Evolutionary conservation across 2,888 invertebrate genomes (phyloP), one percentile per base, ranked within the genome.

Genomic region (Neocrepidodera transversa): DNA sequence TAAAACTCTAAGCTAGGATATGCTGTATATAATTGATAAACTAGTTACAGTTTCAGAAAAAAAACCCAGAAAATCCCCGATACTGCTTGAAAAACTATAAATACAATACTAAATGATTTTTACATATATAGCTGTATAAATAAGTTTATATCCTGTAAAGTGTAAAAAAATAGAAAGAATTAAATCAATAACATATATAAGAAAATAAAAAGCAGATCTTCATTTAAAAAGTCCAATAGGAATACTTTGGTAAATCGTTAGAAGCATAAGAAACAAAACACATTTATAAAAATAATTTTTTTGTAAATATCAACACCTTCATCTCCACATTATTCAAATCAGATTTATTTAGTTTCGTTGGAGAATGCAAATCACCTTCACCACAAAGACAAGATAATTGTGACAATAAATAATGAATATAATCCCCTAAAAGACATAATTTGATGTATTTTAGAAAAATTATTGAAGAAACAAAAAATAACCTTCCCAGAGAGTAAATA

Each of bases 191-290:
- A 38, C 50, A 36, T 16, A 35, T 8, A 62, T 45, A 43, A 13
- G 40, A 58, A 51, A 61, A 64, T 57, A 54, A 59, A 55, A 47
- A 52, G 53, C 52, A 62, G 58, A 61, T 59, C 52, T 58, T 61
- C 13, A 13, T 40, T 26, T 45, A 61, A 64, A 68, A 69, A 57
- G 65, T 64, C 70, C 72, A 73, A 36, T 48, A 73, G 71, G 70
- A 70, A 69, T 73, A 73, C 75, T 75, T 74, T 74, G 75, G 74
- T 74, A 73, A 67, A 71, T 71, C 67, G 66, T 68, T 62, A 67
- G 64, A 62, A 57, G 53, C 52, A 60, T 36, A 10, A 42, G 45
- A 23, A 45, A 63, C 74, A 16, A 47, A 23, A 30, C 1, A 43
- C n/a, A 43, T 8, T 32, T 32, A 32, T 10, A 48, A 32, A 23